Base-by-base conservation (phyloP, 2,888 invertebrate genomes). In the Pristionchus japonicus region DNA sequence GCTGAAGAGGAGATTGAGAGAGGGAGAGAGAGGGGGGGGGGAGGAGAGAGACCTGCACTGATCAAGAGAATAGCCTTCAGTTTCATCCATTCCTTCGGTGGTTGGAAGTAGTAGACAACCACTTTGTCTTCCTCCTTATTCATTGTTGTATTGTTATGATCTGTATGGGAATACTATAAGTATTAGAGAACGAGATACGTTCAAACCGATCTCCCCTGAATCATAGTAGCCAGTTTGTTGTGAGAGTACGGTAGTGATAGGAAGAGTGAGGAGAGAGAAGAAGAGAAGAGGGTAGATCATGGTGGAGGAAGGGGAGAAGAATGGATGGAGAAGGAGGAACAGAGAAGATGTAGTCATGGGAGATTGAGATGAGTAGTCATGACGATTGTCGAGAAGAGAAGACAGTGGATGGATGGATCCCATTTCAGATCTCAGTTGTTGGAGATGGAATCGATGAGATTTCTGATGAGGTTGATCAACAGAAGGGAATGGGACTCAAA, bases 361-460 rank as follows among this genome's bases (percentile, higher is more conserved):
- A 57, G 57, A 61, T 27, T 7, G 20, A 57, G 1, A n/a, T 13
- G n/a, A 31, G 85, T 85, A 64, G 61, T n/a, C 85, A 85, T 85
- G 85, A 11, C 23, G 40, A 64, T 85, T 82, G 43, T 82, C 9
- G 82, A 43, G 6, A 23, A 40, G 64, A 64, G 61, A 37, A n/a
- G 34, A 61, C n/a, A n/a, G n/a, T n/a, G n/a, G n/a, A 61, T 9
- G n/a, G 40, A 80, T 9, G 27, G 34, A 37, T 3, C 4, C 27
- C 61, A 11, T 92, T 93, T 88, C 90, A 95, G 95, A 96, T 97
- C 84, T 96, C 96, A 82, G 96, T 97, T 40, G 95, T 97, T 92
- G 96, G 96, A 88, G 97, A 97, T 94, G 95, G 96, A 87, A 93
- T 96, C 3, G 95, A 96, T 43, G 95, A 95, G 80, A 97, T 97